Evolutionary conservation across 2,797 vertebrate species (phyloP).

Genomic region (Acomys russatus): DNA sequence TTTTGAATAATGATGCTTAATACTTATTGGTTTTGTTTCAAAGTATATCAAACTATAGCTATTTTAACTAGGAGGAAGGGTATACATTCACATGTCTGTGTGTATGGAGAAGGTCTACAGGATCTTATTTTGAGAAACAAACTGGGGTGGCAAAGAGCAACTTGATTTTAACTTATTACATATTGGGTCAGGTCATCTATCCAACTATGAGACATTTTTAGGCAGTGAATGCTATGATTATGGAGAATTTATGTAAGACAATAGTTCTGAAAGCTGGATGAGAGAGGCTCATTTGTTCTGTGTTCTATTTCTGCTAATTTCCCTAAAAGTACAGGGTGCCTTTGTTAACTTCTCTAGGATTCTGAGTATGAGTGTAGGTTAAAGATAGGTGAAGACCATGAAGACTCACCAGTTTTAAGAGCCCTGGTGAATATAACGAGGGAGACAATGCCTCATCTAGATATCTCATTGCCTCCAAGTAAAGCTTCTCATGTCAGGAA

Average conservation of each 20-base stretch:
- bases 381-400: background rate
- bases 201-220: background rate
- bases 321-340: background rate
- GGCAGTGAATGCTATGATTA: background rate
- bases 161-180: conserved; percentile 29
- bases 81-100: background rate
- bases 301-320: conserved; percentile 1
- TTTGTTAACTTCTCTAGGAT: conserved; percentile 36
- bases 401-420: background rate
- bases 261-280: background rate
- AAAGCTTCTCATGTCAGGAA: background rate
- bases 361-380: background rate
- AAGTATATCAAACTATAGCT: conserved; percentile 21
- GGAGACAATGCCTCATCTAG: background rate
- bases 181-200: background rate
- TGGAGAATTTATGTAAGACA: conserved; percentile 11
- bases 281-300: background rate
- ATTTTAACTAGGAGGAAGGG: background rate
- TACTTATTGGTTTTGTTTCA: conserved; percentile 25
- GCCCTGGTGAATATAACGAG: background rate
- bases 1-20: conserved; percentile 3
- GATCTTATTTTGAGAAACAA: conserved; percentile 30
- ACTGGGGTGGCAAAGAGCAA: background rate
- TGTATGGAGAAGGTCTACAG: background rate
- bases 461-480: background rate